Conservation (phyloP, 2,888 invertebrate species). For the Hipparchia sbordonii region DNA sequence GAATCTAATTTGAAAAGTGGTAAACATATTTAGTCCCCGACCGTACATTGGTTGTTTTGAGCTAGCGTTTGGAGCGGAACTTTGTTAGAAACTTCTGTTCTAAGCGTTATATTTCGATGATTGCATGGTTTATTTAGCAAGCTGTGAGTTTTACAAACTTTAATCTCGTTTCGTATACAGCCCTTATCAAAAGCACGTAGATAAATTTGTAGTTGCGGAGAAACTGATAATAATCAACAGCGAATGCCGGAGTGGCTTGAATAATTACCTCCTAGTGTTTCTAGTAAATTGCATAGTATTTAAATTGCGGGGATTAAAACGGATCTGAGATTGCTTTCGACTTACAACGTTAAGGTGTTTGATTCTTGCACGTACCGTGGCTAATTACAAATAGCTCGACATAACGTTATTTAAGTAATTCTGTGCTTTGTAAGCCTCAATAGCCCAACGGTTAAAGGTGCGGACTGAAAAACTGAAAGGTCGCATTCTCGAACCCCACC, state of each 20-base stretch:
- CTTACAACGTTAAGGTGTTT: conserved; percentile 16
- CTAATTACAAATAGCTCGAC: conserved; percentile 20
- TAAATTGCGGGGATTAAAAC: conserved; percentile 34
- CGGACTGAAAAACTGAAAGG: no score
- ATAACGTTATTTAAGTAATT: conserved; percentile 1
- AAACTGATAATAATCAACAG: conserved; percentile 21
- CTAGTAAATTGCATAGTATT: conserved; percentile 32
- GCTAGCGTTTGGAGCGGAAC: no score
- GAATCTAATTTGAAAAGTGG: no score
- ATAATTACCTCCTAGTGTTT: conserved; percentile 31
- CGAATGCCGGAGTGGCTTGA: conserved; percentile 22
- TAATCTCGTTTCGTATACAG: conserved; percentile 13
- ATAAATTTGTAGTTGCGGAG: conserved; percentile 23
- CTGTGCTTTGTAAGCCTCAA: no score
- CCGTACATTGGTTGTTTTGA: no score
- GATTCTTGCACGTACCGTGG: conserved; percentile 21
- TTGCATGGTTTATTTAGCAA: not conserved
- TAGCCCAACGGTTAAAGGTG: no score
- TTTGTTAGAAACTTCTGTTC: no score
- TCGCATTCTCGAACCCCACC: no score
- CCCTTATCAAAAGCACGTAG: conserved; percentile 16
- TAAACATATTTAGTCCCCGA: no score
- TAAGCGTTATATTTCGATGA: no score
- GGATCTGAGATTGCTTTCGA: conserved; percentile 23
- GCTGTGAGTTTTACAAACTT: conserved; percentile 7